Conservation (phyloP, 1,140 invertebrate genomes). For the Rhopalosiphum padi region DNA sequence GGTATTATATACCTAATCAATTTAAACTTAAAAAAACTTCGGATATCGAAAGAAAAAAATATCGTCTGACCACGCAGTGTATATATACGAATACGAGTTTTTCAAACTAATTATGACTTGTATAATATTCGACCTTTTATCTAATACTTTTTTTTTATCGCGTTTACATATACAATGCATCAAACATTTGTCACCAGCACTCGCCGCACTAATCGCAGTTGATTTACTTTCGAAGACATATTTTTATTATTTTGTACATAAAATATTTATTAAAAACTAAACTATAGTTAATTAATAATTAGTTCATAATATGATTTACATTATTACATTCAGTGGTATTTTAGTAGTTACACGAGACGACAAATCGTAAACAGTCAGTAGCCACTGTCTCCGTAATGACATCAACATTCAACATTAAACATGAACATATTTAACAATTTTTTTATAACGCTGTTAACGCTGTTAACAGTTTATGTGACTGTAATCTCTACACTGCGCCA, state of each 20-base stretch:
- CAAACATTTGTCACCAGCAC: background rate
- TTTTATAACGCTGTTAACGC: background rate
- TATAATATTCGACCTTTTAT: constrained; percentile 11
- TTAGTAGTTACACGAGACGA: background rate
- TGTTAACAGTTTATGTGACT: background rate
- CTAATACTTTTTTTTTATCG: background rate
- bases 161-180: background rate
- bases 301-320: background rate
- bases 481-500: background rate
- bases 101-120: background rate
- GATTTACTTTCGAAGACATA: background rate
- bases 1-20: background rate
- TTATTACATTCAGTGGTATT: background rate
- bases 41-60: background rate
- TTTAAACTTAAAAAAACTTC: background rate
- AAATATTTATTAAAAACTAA: background rate
- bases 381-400: background rate
- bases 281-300: background rate
- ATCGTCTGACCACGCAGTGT: background rate
- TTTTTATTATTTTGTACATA: background rate
- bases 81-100: background rate
- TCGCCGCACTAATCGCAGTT: background rate
- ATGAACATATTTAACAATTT: background rate
- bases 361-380: background rate
- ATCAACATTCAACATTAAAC: background rate